Base-by-base conservation (phyloP, 2,113 vertebrate genomes). In the Tetrao urogallus region DNA sequence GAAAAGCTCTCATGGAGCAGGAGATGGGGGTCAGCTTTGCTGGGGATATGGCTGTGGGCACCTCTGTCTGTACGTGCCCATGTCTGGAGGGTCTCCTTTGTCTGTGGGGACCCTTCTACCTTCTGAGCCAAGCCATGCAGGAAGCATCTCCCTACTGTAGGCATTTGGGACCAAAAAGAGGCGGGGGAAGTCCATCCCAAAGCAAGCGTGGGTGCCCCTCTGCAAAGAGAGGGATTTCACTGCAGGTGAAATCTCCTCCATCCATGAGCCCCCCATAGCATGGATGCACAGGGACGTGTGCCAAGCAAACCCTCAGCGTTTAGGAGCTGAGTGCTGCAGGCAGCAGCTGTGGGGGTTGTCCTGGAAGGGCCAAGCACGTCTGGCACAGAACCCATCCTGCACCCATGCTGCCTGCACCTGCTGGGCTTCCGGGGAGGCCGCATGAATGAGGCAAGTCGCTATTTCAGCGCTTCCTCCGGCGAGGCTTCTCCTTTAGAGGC, bases 381-480 rank as follows among this genome's bases (percentile, higher is more conserved):
- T 91, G 88, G 92, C 4, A 48, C 90, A 90, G 64, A 86, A 88
- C 75, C 56, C 64, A 91, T 24, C 70, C 79, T 2, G 56, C 7
- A 38, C 22, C 50, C 88, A 25, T 48, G 72, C 40, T 61, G 80
- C 88, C 79, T 84, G 70, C 85, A 84, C 34, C 64, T 89, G 85
- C 93, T 85, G 65, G 83, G 94, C 90, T 95, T 95, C 92, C 92
- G 92, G 91, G 93, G 95, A 69, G n/a, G 74, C 36, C 84, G 84
- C 90, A 92, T 95, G 96, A 96, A 94, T 94, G 95, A 96, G 95
- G 94, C 92, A 90, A 96, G 95, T 96, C 92, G 89, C 86, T 95
- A 93, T 91, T 95, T 82, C 95, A 58, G 94, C 91, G 20, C 67
- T 58, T 71, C 48, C 81, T 89, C 48, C n/a, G 89, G 52, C 10